Evolutionary conservation across 1,140 invertebrate genomes (phyloP), one percentile per base, ranked within the genome.

Genomic region (Agrilus planipennis): DNA sequence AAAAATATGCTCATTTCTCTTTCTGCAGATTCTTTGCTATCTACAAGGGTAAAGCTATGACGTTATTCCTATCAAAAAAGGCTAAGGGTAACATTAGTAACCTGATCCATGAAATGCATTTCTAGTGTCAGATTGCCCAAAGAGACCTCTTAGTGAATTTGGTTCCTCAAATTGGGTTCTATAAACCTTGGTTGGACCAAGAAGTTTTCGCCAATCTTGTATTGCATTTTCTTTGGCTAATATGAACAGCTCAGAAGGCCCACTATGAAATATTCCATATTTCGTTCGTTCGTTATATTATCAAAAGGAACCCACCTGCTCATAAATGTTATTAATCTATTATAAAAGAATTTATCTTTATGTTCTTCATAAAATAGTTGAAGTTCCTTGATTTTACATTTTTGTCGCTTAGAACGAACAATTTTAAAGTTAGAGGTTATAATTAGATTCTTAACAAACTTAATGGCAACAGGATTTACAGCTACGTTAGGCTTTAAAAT

Each of bases 81-180:
- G 19, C 9, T 36, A 39, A 28, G 37, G 16, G 29, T 4, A 34
- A 37, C 39, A 35, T 9, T n/a, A 7, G 20, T 5, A 61, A 86
- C 84, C 85, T 63, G 89, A 92, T 21, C 89, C 89, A 67, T 94
- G 89, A 32, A 80, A 77, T 14, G 84, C 87, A 71, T 95, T 95
- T 57, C 89, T 79, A 0, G 90, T 93, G 61, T 94, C 89, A 1
- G 89, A 87, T 2, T 92, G 60, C 1, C 90, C 90, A 71, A 79
- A 92, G 50, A 71, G 65, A 2, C 84, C 86, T 51, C 90, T 67
- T 39, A 94, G 77, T 45, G 76, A 76, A 37, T 80, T 54, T 2
- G 89, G 89, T 31, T 78, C 71, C 50, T 73, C 75, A 59, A 78
- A 86, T 41, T 89, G 77, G 12, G 84, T 77, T 57, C 79, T 77